Base-by-base conservation (phyloP, 2,888 invertebrate species). In the Melikaiella ostensackeni region DNA sequence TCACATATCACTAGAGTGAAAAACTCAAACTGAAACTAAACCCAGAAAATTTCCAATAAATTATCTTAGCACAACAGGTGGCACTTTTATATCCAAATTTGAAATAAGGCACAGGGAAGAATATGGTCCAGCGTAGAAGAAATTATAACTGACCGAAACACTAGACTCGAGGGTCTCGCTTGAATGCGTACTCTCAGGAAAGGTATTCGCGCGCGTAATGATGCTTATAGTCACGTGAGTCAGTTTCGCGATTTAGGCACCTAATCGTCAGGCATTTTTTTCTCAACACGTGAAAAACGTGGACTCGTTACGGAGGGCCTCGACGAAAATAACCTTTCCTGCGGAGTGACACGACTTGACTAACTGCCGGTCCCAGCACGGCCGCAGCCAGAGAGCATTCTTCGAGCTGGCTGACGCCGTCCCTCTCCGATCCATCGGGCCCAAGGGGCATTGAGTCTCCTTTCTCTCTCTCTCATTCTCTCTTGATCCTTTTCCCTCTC, bases 321-420 rank as follows among this genome's bases (percentile, higher is more conserved):
- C 77, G 75, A 80, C 80, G 82, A 84, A 73, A 74, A 74, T 76
- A 74, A 81, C 88, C 88, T 89, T 87, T 87, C 86, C 87, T 83
- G 88, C 87, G 88, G 90, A 89, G 88, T 88, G 90, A 89, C 89
- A 88, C 90, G 89, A 89, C 89, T 89, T 89, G 89, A 91, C 91
- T 91, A 89, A 89, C 80, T 81, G 78, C 75, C 73, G 75, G 81
- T 82, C 82, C 77, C 83, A 80, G 80, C 75, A 75, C 78, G 74
- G 82, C 83, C 82, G 84, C 83, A 81, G 83, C 86, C 84, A 78
- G 74, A 84, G 85, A 84, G 86, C 88, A 88, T 88, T 88, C 88
- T 88, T 88, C 85, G 83, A 81, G 80, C 84, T 81, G 76, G 80
- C 82, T 83, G 81, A 82, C 86, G 85, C 87, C 86, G 85, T 91